phyloP scores from a whole-genome alignment of 92 coral and sea anemone species.

The Actinostola sp. region DNA sequence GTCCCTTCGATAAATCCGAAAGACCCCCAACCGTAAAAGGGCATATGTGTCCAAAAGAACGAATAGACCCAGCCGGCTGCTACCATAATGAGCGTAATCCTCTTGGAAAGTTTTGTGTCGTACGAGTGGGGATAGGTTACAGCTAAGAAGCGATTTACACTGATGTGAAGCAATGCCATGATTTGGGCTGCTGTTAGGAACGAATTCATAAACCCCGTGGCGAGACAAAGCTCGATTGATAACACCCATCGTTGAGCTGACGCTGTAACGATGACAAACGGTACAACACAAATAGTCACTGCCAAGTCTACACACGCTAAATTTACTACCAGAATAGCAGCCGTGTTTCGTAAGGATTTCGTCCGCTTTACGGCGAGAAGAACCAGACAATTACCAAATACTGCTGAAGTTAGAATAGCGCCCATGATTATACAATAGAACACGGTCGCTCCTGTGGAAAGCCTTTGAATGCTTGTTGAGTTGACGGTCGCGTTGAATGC shows the following conservation, averaged over 20 bases:
- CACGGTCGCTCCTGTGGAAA: slow-evolving; percentile 27
- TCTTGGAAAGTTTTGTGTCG: slow-evolving; percentile 76
- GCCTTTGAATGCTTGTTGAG: slow-evolving; percentile 9
- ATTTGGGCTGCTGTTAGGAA: slow-evolving; percentile 97
- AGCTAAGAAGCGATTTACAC: slow-evolving; percentile 86
- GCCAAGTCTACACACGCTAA: slow-evolving; percentile 86
- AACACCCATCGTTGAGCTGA: slow-evolving; percentile 68
- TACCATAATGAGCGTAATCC: slow-evolving; percentile 64
- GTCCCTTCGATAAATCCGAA: slow-evolving; percentile 86
- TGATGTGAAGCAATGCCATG: slow-evolving; percentile 85
- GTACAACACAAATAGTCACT: slow-evolving; percentile 77
- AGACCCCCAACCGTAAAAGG: slow-evolving; percentile 96
- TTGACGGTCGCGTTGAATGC: too few species aligned
- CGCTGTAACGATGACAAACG: slow-evolving; percentile 84
- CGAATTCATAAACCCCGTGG: slow-evolving; percentile 88
- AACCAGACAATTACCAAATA: slow-evolving; percentile 79
- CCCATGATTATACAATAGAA: slow-evolving; percentile 64
- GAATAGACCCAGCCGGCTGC: slow-evolving; percentile 69
- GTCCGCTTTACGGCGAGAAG: slow-evolving; percentile 80
- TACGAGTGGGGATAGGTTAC: slow-evolving; percentile 84
- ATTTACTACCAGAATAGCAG: slow-evolving; percentile 82
- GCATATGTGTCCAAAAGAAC: slow-evolving; percentile 85
- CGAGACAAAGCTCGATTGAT: slow-evolving; percentile 61
- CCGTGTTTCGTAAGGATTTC: slow-evolving; percentile 64
- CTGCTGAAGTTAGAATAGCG: slow-evolving; percentile 56